Base-by-base conservation (phyloP, 1,140 invertebrate species). In the Chrysomallon squamiferum region DNA sequence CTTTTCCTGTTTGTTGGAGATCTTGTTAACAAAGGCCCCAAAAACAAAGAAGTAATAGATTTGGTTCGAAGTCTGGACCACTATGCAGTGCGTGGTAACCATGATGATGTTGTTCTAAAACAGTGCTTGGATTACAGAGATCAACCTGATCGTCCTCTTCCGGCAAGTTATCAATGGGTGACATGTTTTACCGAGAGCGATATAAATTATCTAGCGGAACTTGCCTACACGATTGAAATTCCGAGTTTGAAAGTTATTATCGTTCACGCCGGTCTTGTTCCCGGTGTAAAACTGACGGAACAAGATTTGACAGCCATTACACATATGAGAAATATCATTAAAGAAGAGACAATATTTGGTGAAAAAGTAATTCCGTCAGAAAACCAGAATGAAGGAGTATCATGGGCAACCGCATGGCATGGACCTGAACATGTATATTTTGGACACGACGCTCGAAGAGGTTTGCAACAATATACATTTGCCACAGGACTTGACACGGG, bases 371-470 rank as follows among this genome's bases (percentile, higher is more conserved):
- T 58, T 20, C 71, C 69, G 11, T 59, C 68, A n/a, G 78, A 76
- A 20, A 47, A 68, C 5, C 15, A 22, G 1, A 69, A 71, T 35
- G 49, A 65, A 58, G 83, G 84, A n/a, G 70, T 71, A 9, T 49
- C 78, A 5, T 87, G 86, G 86, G 77, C 76, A n/a, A 68, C 77
- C 2, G 5, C 74, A 9, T 87, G 86, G 86, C 29, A 22, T 11
- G 86, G 86, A 0, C 85, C 85, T 7, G 59, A 82, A 49, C 84
- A 86, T 74, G 78, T 87, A 9, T 87, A 86, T 72, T 87, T 84
- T 65, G 86, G 86, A 38, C 86, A 87, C 62, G 84, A 85, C 72
- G 84, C 84, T 1, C 66, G 63, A 7, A 47, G 83, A 35, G 61
- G 66, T 32, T 64, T 86, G 13, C 84, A 86, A 60, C 32, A 58